A percentile compares a stretch with the other conserved stretches of the same genome.
These are phyloP conservation scores for Sclerurus mexicanus DNA, from an alignment of 2,113 vertebrate genomes.

Conservation along the genomic window DNA sequence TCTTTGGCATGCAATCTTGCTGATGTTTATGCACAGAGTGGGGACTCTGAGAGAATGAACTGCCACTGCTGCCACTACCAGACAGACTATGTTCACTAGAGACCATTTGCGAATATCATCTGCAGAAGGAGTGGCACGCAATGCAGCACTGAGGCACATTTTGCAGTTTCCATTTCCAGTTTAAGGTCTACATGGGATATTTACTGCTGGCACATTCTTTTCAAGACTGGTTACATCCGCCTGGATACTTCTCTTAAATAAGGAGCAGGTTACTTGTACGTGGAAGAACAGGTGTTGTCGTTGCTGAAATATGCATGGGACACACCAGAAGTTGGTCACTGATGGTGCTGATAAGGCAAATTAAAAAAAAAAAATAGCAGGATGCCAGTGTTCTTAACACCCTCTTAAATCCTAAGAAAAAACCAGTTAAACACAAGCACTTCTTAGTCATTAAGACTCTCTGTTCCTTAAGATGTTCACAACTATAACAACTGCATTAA, in stretches of 20 bases:
- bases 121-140: neutral
- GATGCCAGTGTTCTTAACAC: neutral
- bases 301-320: slow-evolving; percentile 14
- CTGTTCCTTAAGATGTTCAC: neutral
- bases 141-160: neutral
- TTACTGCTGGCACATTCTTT: neutral
- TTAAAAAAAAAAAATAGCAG: neutral
- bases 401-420: neutral
- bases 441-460: neutral
- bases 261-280: neutral
- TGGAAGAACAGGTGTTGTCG: neutral
- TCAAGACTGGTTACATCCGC: neutral
- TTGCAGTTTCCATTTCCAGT: neutral
- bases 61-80: neutral
- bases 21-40: neutral
- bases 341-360: neutral
- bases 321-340: neutral
- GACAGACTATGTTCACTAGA: neutral
- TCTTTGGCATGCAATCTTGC: neutral
- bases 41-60: neutral
- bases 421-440: neutral
- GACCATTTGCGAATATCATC: neutral
- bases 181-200: neutral
- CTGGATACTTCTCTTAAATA: neutral
- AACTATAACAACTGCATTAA: neutral